Evolutionary conservation across 2,113 vertebrate genomes (phyloP), one percentile per base, ranked within the genome.

Genomic region (Anoplopoma fimbria): DNA sequence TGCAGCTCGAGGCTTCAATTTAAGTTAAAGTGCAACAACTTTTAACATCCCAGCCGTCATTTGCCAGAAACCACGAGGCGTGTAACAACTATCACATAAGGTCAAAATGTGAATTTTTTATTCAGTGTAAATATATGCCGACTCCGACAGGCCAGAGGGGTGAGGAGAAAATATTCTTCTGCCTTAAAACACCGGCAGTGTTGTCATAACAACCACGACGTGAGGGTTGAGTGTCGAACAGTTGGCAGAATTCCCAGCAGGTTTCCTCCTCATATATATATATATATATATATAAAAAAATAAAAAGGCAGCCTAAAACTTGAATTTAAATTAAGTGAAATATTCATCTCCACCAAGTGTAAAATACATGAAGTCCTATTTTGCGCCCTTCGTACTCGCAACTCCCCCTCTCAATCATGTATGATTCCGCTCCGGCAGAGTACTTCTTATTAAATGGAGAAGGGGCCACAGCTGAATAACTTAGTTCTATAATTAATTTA

Each of bases 261-360:
- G 64, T 85, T 69, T 82, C 57, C 57, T 57, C 34, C 77, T 80
- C 40, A 45, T 83, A 84, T 76, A 45, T 83, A 84, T 76, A n/a
- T n/a, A n/a, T n/a, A n/a, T n/a, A n/a, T n/a, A n/a, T n/a, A n/a
- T n/a, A 2, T 6, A n/a, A 14, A 67, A 75, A 76, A 3, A 25
- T 4, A 19, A 70, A 78, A 76, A 67, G n/a, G 70, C 51, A 80
- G 45, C 27, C 63, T 67, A 49, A 81, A 81, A 71, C 51, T 36
- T 60, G 82, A 83, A 86, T 89, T 89, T 88, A 85, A 81, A 88
- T 83, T 21, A 81, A 76, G 55, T 77, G 57, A 70, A 87, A 77
- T 77, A 83, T 84, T 91, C 61, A 81, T 80, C 47, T 68, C 72
- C 2, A 45, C 51, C 45, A 38, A 78, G 72, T 83, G 58, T 79